Evolutionary conservation across 64 coral and sea anemone species (phyloP).

Genomic region (Porites lutea): DNA sequence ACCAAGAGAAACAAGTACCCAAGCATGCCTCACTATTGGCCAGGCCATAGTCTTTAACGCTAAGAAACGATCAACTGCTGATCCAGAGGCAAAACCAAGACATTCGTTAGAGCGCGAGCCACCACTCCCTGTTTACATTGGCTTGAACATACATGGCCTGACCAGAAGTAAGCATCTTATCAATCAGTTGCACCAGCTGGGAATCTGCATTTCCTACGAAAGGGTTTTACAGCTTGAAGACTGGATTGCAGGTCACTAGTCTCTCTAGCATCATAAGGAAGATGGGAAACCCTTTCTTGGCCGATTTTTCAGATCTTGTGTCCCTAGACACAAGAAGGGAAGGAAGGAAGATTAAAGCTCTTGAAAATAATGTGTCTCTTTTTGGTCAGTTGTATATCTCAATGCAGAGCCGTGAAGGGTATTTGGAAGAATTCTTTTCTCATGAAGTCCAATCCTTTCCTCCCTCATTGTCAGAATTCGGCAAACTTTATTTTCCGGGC

Average conservation of each 20-base stretch:
- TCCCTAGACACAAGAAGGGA: conserved; percentile 19
- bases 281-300: conserved; percentile 51
- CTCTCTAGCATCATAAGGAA: conserved; percentile 27
- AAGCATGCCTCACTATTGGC: conserved; percentile 43
- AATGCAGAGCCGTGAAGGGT: conserved; percentile 22
- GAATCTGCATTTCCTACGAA: no score
- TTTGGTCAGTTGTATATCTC: conserved; percentile 41
- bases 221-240: no score
- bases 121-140: conserved; percentile 32
- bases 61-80: conserved; percentile 25
- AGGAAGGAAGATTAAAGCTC: no score
- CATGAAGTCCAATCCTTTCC: conserved; percentile 65
- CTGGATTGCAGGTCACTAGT: background rate
- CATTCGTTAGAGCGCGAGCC: background rate
- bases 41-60: conserved; percentile 47
- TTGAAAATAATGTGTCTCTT: no score
- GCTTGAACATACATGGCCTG: conserved; percentile 12
- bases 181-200: no score
- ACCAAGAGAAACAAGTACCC: conserved; percentile 51
- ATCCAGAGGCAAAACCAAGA: no score
- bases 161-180: no score
- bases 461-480: conserved; percentile 66
- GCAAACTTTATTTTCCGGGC: conserved; percentile 55
- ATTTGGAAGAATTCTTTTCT: conserved; percentile 35
- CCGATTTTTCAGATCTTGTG: conserved; percentile 45